A percentile compares a stretch with the other conserved stretches of the same genome.
These are phyloP conservation scores for Cetoscarus ocellatus DNA, from an alignment of 2,797 vertebrate genomes.

Conservation along the genomic window DNA sequence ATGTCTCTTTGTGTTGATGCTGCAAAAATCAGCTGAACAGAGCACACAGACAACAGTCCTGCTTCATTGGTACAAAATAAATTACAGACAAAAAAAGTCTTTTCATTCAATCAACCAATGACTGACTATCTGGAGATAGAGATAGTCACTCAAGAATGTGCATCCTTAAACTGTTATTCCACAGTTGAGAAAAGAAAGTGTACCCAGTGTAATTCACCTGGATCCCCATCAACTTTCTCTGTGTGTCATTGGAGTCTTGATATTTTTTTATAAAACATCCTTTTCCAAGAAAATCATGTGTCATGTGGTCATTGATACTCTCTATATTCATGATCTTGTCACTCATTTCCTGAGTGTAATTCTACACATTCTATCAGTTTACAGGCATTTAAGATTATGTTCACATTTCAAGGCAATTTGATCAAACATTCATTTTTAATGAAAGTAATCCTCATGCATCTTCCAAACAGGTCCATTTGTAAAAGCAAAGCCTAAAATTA, in stretches of 20 bases:
- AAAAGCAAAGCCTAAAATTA: no score
- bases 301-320: conserved; percentile 22
- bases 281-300: conserved; percentile 62
- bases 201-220: conserved; percentile 46
- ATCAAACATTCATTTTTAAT: no score
- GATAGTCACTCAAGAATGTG: conserved; percentile 13
- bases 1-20: background rate
- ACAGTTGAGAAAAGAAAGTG: conserved; percentile 40
- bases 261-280: conserved; percentile 66
- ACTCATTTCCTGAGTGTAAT: no score
- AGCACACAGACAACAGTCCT: background rate
- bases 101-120: background rate
- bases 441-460: no score
- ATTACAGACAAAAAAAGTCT: background rate
- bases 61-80: background rate
- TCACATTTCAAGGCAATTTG: no score
- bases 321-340: background rate
- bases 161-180: conserved; percentile 12
- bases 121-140: conserved; percentile 14
- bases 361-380: no score
- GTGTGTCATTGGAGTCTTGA: conserved; percentile 41
- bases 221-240: conserved; percentile 41
- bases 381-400: no score
- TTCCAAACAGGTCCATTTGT: no score
- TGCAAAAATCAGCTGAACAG: background rate